Base-by-base conservation (phyloP, 2,888 invertebrate species). In the Lepetodrilus schrolli region DNA sequence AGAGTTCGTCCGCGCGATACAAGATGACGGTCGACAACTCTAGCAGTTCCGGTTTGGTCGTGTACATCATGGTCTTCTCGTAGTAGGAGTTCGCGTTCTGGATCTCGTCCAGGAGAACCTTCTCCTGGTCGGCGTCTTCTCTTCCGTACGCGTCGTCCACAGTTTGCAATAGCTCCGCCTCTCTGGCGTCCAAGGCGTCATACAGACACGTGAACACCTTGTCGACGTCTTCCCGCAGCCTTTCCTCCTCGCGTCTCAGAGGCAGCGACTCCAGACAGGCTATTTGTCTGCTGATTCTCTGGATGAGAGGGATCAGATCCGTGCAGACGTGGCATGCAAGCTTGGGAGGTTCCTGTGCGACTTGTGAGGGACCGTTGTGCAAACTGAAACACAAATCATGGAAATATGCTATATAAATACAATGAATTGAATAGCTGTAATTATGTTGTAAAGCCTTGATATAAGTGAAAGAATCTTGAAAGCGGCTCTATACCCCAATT, bases 1-100 rank as follows among this genome's bases (percentile, higher is more conserved):
- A 17, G 1, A 58, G 58, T 34, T 58, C 58, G 2, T 58, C 58
- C 0, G 58, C 58, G 8, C 58, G 58, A 13, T 17, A 30, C 26
- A 30, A 34, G 13, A 58, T 58, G 30, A 58, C 34, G 30, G 30
- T 34, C 7, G 58, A 30, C 26, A 58, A 30, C 17, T 30, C 17
- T 2, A 58, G 58, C 13, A 58, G 58, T 34, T 58, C 58, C 13
- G 58, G 58, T 30, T 58, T 58, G 13, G 58, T 58, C 17, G 58
- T 58, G 58, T 58, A 58, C 30, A 58, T 17, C 30, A 58, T n/a
- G 0, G 58, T 58, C 58, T 58, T 58, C 13, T 58, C 26, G 30
- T 34, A 58, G 34, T 58, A 58, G 30, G 13, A 30, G 13, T 58
- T 23, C 1, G 30, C 30, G 58, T 58, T 17, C 34, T 58, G 13